Evolutionary conservation across 2,797 vertebrate genomes (phyloP).

Genomic region (Bufotes viridis): DNA sequence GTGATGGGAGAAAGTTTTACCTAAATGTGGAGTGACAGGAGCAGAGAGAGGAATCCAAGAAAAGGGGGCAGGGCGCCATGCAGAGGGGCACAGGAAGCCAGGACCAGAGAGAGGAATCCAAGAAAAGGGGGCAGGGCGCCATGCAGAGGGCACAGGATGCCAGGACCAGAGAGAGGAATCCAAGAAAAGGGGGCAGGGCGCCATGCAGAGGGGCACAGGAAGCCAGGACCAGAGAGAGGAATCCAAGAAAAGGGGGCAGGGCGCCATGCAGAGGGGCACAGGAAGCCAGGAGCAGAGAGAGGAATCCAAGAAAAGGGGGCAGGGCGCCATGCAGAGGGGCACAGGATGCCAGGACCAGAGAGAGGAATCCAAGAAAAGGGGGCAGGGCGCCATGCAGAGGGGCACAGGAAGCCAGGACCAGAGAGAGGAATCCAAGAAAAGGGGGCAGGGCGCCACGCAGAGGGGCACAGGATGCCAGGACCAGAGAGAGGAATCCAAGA

Average conservation of each 20-base stretch:
- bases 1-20: conserved; percentile 2
- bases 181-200: neutral
- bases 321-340: neutral
- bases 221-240: neutral
- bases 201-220: neutral
- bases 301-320: neutral
- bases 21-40: conserved; percentile 4
- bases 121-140: neutral
- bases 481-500: neutral
- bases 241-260: neutral
- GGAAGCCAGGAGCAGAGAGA: neutral
- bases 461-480: neutral
- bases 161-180: neutral
- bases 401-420: neutral
- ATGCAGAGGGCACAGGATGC: no score
- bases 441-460: neutral
- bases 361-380: neutral
- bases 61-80: neutral
- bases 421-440: neutral
- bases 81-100: neutral
- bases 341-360: no score
- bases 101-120: no score
- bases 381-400: neutral
- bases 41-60: neutral
- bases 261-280: neutral